These are phyloP conservation scores for Aradus depressus DNA, from an alignment of 2,888 invertebrate genomes.

Conservation along the genomic window DNA sequence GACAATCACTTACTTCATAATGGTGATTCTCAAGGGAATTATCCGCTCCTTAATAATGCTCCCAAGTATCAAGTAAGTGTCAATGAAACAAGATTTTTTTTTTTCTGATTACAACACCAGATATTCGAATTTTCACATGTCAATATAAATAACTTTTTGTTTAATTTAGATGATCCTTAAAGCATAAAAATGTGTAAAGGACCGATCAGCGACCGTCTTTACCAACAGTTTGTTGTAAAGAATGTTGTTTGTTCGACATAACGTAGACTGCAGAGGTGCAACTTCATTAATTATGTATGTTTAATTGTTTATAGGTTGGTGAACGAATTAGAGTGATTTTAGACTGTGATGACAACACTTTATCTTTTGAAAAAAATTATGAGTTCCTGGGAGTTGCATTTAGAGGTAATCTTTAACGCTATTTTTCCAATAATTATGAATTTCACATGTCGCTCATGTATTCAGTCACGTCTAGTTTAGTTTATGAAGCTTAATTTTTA, in stretches of 20 bases:
- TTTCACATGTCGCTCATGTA: background rate
- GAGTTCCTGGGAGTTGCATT: conserved; percentile 98
- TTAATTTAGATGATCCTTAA: too few relatives aligned
- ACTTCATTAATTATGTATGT: background rate
- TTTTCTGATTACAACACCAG: too few relatives aligned
- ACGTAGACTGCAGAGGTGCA: too few relatives aligned
- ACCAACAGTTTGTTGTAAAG: too few relatives aligned
- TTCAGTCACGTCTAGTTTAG: background rate
- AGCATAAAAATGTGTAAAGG: too few relatives aligned
- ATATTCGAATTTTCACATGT: too few relatives aligned
- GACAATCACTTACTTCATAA: conserved; percentile 94
- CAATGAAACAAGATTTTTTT: too few relatives aligned
- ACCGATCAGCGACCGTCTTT: too few relatives aligned
- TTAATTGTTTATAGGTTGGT: conserved; percentile 58
- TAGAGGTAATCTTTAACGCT: conserved; percentile 50
- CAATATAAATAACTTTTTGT: too few relatives aligned
- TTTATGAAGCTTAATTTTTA: too few relatives aligned
- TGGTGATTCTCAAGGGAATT: conserved; percentile 88
- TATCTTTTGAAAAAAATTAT: conserved; percentile 95
- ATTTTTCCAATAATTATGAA: background rate
- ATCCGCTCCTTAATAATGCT: conserved; percentile 87
- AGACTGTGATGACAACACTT: conserved; percentile 93
- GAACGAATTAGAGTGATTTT: conserved; percentile 93
- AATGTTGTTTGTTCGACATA: too few relatives aligned
- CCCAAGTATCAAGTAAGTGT: conserved; percentile 83